phyloP scores from a whole-genome alignment of 2,888 invertebrate species.

The Platynereis dumerilii region DNA sequence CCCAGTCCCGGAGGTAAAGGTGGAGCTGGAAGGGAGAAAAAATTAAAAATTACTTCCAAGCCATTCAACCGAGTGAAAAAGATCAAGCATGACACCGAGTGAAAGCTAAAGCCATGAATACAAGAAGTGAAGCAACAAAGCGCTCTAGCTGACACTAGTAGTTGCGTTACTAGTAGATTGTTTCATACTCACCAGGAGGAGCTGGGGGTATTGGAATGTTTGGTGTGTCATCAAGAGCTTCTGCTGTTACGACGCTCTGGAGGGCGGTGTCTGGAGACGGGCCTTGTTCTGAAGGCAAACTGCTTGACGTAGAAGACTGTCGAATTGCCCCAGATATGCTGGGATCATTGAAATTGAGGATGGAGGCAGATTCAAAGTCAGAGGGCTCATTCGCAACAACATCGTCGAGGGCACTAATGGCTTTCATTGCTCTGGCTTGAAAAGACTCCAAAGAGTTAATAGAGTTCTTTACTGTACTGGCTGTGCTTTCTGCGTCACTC shows the following conservation, averaged over 20 bases:
- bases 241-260: too few relatives aligned
- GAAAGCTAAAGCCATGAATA: too few relatives aligned
- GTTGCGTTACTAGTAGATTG: too few relatives aligned
- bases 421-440: slow-evolving; percentile 49
- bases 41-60: too few relatives aligned
- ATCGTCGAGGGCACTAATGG: slow-evolving; percentile 57
- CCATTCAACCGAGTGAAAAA: too few relatives aligned
- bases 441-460: slow-evolving; percentile 42
- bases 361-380: slow-evolving; percentile 10
- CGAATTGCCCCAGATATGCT: slow-evolving; percentile 22
- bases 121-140: too few relatives aligned
- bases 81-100: too few relatives aligned
- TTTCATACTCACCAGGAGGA: slow-evolving; percentile 16
- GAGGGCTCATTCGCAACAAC: slow-evolving; percentile 51
- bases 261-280: too few relatives aligned
- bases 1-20: slow-evolving; percentile 33
- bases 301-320: too few relatives aligned
- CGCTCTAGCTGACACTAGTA: too few relatives aligned
- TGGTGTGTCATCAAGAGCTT: neutral
- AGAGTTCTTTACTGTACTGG: slow-evolving; percentile 19
- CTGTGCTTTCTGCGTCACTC: slow-evolving; percentile 19
- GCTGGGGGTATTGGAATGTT: slow-evolving; percentile 10
- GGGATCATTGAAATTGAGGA: slow-evolving; percentile 24
- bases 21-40: slow-evolving; percentile 7
- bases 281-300: too few relatives aligned